Percentiles rank a stretch among this genome's conserved stretches.
phyloP scores from a whole-genome alignment of 2,797 vertebrate species.

The Carcharodon carcharias region DNA sequence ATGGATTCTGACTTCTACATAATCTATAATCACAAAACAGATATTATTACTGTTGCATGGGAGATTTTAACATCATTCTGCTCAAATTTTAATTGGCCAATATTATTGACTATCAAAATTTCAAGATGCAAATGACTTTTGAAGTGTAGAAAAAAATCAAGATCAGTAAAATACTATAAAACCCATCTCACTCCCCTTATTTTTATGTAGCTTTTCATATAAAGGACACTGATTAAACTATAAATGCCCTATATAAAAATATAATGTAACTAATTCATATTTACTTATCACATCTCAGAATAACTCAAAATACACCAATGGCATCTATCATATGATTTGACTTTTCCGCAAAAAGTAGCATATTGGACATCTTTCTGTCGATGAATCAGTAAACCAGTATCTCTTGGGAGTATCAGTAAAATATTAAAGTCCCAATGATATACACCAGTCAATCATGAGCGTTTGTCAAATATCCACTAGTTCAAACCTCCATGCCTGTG shows the following conservation, averaged over 20 bases:
- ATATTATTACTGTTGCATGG: not conserved
- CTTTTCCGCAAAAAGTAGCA: not conserved
- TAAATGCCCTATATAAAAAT: not conserved
- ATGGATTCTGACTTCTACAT: not conserved
- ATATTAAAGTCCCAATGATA: not conserved
- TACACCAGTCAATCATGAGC: not conserved
- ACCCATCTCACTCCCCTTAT: not conserved
- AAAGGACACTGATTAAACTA: not conserved
- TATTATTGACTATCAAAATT: not conserved
- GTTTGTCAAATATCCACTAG: not conserved
- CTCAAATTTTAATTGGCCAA: not conserved
- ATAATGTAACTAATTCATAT: conserved; percentile 2
- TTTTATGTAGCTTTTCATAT: not conserved
- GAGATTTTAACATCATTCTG: not conserved
- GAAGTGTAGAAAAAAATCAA: not conserved
- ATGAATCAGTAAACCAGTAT: not conserved
- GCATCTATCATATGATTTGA: not conserved
- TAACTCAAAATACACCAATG: not conserved
- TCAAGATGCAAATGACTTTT: not conserved
- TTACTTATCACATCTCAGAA: not conserved
- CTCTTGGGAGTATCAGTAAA: not conserved
- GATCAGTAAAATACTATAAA: not conserved
- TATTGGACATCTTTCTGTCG: not conserved
- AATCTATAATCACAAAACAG: not conserved
- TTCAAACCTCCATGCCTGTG: not conserved